Percentiles rank a stretch among this genome's conserved stretches.
Evolutionary conservation across 2,888 invertebrate genomes (phyloP).

Genomic region (Rugalucina vietnamica): DNA sequence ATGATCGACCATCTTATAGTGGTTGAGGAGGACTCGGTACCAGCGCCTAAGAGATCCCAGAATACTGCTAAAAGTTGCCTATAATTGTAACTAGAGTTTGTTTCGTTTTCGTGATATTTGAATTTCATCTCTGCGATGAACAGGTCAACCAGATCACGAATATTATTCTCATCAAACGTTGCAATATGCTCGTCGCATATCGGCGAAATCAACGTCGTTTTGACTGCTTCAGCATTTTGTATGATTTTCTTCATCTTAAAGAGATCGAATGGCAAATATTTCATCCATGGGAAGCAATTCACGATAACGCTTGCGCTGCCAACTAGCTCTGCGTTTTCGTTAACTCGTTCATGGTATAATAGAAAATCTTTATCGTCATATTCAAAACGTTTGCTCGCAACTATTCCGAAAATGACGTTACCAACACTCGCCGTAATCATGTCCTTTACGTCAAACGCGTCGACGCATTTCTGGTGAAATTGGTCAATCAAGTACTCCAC

Average conservation of each 20-base stretch:
- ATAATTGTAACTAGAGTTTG: not conserved
- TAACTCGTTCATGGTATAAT: constrained; percentile 18
- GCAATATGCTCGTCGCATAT: constrained; percentile 41
- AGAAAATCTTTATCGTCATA: constrained; percentile 53
- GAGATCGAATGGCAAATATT: constrained; percentile 38
- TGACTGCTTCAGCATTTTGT: not conserved
- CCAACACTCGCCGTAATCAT: constrained; percentile 41
- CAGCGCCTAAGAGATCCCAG: constrained; percentile 54
- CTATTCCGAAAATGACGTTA: constrained; percentile 52
- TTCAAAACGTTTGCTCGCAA: constrained; percentile 48
- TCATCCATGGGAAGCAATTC: constrained; percentile 46
- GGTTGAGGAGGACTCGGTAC: constrained; percentile 53
- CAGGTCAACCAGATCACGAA: constrained; percentile 54
- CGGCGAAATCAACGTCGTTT: not conserved
- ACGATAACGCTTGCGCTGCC: constrained; percentile 17
- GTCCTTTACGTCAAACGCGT: constrained; percentile 28
- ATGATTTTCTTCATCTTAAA: constrained; percentile 24
- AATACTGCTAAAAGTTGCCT: constrained; percentile 31
- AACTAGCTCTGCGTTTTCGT: constrained; percentile 29
- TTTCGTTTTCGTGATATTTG: not conserved
- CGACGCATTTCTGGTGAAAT: constrained; percentile 4
- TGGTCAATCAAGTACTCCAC: constrained; percentile 46
- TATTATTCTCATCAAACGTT: constrained; percentile 46
- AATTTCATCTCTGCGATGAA: constrained; percentile 43
- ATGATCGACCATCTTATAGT: constrained; percentile 52